These are phyloP conservation scores for Apoda limacodes DNA, from an alignment of 2,888 invertebrate genomes.

Conservation along the genomic window DNA sequence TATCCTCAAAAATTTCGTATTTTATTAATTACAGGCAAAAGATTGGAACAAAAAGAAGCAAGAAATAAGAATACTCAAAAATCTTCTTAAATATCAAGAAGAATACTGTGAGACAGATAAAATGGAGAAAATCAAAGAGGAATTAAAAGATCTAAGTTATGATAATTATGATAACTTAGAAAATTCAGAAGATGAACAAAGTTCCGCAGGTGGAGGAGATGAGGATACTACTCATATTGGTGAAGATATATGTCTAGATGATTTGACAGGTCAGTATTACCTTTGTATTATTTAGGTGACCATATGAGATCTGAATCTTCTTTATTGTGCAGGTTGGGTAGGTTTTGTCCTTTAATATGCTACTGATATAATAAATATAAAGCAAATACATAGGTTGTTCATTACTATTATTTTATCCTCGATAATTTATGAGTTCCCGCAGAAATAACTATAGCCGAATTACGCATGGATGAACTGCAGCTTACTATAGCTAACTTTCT, in stretches of 20 bases:
- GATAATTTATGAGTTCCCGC: too few relatives aligned
- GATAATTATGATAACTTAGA: conserved; percentile 56
- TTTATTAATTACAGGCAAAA: conserved; percentile 47
- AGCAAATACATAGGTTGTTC: too few relatives aligned
- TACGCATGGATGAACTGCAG: too few relatives aligned
- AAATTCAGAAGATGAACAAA: conserved; percentile 60
- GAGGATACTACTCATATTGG: conserved; percentile 75
- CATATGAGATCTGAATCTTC: not conserved
- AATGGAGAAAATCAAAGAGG: conserved; percentile 61
- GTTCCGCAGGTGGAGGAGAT: conserved; percentile 57
- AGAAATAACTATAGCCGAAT: too few relatives aligned
- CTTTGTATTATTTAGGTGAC: not conserved
- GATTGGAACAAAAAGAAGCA: conserved; percentile 60
- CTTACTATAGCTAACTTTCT: too few relatives aligned
- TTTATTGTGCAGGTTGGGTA: not conserved
- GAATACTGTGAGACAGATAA: conserved; percentile 64
- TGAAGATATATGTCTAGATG: conserved; percentile 77
- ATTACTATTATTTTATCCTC: too few relatives aligned
- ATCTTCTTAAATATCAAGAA: conserved; percentile 65
- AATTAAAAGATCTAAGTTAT: conserved; percentile 52
- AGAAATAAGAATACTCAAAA: conserved; percentile 71
- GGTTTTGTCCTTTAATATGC: too few relatives aligned
- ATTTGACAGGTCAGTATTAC: conserved; percentile 72
- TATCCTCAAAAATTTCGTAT: too few relatives aligned
- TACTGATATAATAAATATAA: too few relatives aligned